Evolutionary conservation across 2,113 vertebrate species (phyloP), one percentile per base, ranked within the genome.

Genomic region (Planiliza haematocheilus): DNA sequence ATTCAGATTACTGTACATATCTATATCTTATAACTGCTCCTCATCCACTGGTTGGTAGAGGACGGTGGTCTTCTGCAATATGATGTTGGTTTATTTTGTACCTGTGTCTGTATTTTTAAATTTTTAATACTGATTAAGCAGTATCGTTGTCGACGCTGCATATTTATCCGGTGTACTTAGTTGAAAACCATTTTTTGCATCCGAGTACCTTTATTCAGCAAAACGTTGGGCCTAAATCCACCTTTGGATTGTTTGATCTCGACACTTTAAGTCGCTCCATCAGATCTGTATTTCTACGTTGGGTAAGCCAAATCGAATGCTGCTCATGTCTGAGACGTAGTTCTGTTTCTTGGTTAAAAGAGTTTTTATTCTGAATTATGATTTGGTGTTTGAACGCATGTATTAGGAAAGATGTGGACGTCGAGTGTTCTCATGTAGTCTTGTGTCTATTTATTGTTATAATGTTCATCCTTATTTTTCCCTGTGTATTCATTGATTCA

Each of bases 361-460:
- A 38, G 68, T 58, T 60, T 60, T 63, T n/a, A n/a, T 39, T 81
- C 58, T 52, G 39, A 74, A 50, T 59, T 81, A 34, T 42, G 69
- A 79, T 20, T 60, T 38, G 2, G 20, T 61, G 74, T 84, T 66
- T 72, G 74, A 52, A 74, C 61, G 65, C 65, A 55, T 81, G 74
- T 77, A 42, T 49, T 69, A 71, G 58, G 52, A 67, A 71, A 70
- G 34, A 74, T 82, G 46, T 83, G 68, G 48, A 50, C 80, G 59
- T 81, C 61, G 62, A 70, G 20, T 81, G 74, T 82, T 71, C 5
- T 83, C 65, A 76, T 80, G 61, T 60, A 4, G 30, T 86, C 67
- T 77, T 43, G 53, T 76, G 73, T 90, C 64, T 88, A 82, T 90
- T 91, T 90, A 83, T 89, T 82, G 59, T 74, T 66, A 30, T 53